Evolutionary conservation across 2,888 invertebrate genomes (phyloP).

Genomic region (Drosophila subsilvestris): DNA sequence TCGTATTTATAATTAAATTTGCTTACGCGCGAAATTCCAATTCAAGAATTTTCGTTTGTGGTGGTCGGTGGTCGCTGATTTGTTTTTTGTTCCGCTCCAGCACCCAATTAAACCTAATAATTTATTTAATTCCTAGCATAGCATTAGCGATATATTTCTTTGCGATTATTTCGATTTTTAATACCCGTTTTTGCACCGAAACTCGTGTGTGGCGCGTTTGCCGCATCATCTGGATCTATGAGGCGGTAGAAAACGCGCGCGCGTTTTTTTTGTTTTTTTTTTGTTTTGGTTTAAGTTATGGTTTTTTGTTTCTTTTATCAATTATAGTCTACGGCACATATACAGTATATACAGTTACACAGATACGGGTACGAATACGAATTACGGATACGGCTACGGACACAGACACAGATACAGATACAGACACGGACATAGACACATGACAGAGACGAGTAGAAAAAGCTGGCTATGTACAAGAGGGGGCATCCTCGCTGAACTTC

Average conservation of each 20-base stretch:
- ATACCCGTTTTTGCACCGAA: slow-evolving; percentile 82
- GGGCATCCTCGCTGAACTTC: slow-evolving; percentile 26
- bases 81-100: slow-evolving; percentile 21
- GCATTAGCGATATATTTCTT: slow-evolving; percentile 45
- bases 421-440: slow-evolving; percentile 22
- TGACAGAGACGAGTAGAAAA: slow-evolving; percentile 30
- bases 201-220: slow-evolving; percentile 71
- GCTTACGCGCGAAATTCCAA: slow-evolving; percentile 51
- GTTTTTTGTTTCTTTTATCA: slow-evolving; percentile 30
- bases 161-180: slow-evolving; percentile 52
- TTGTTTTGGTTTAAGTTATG: background rate
- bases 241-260: slow-evolving; percentile 21
- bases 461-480: slow-evolving; percentile 45
- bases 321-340: slow-evolving; percentile 47
- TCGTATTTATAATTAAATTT: slow-evolving; percentile 60
- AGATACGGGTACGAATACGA: slow-evolving; percentile 11
- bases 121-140: slow-evolving; percentile 69
- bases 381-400: slow-evolving; percentile 19
- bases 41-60: slow-evolving; percentile 17
- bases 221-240: slow-evolving; percentile 23
- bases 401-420: slow-evolving; percentile 20
- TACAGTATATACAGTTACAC: slow-evolving; percentile 34
- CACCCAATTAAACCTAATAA: slow-evolving; percentile 65
- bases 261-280: slow-evolving; percentile 24
- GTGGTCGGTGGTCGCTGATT: slow-evolving; percentile 11